Base-by-base conservation (phyloP, 2,888 invertebrate genomes). In the Conchocele bisecta region DNA sequence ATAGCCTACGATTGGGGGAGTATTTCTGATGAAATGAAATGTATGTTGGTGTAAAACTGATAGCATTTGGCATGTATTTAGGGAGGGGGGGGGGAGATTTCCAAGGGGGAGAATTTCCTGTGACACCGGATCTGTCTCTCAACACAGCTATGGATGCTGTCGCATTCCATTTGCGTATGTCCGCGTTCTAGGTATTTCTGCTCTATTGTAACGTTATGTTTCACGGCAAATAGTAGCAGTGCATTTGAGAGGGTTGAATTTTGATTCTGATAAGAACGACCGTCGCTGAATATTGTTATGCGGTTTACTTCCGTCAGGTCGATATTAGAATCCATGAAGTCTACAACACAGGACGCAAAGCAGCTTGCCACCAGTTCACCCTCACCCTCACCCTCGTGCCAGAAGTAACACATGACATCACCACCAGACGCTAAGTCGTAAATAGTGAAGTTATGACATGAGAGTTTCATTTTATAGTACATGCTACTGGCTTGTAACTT, bases 371-470 rank as follows among this genome's bases (percentile, higher is more conserved):
- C 70, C 24, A 73, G n/a, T 29, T n/a, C n/a, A n/a, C n/a, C n/a
- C n/a, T 60, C 73, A 1, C 69, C 73, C 33, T 73, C 57, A 7
- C 73, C 69, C 39, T 73, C 73, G 29, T 73, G 63, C 73, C 69
- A 73, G 33, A 73, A 58, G 15, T 72, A 73, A 44, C 58, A 61
- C 26, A n/a, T 13, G 7, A 50, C 70, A 11, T 51, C n/a, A n/a
- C n/a, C 48, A 15, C 50, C 15, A 22, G 39, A 41, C 0, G 17
- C 24, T 24, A 75, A 24, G 51, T 75, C 48, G 56, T 75, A 75
- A 9, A 74, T 15, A 1, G 73, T 75, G 28, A 60, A 71, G 35
- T 60, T 61, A 28, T 71, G 71, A 29, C 64, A 65, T 3, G 58
- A 59, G 1, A 71, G 58, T 42, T 71, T 71, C 44, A 51, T 67